phyloP scores from a whole-genome alignment of 2,113 vertebrate species.

The Sander lucioperca region DNA sequence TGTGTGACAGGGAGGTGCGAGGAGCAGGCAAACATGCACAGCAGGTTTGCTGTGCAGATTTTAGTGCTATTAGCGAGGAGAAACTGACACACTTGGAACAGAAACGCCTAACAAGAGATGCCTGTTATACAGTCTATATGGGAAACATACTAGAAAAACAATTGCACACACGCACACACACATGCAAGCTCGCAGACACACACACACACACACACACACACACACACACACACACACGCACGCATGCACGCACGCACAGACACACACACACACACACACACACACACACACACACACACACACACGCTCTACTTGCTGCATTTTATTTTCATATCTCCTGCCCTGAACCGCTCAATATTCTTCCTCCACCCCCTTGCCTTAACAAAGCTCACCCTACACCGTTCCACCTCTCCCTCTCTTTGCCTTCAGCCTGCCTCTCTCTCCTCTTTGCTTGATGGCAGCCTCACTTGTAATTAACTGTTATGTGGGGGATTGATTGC shows the following conservation, averaged over 20 bases:
- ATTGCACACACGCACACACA: not conserved
- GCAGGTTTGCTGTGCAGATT: conserved; percentile 23
- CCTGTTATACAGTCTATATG: conserved; percentile 26
- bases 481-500: conserved; percentile 87
- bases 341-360: conserved; percentile 62
- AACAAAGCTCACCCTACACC: conserved; percentile 62
- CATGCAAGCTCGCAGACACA: conserved; percentile 6
- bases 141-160: conserved; percentile 26
- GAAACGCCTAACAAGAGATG: conserved; percentile 47
- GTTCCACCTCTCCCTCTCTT: conserved; percentile 60
- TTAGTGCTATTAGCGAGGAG: conserved; percentile 39
- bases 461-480: conserved; percentile 87
- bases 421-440: conserved; percentile 59
- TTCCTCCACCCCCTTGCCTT: conserved; percentile 55
- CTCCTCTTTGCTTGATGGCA: conserved; percentile 73
- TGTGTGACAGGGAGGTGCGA: conserved; percentile 19
- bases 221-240: not conserved
- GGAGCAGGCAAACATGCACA: conserved; percentile 15
- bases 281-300: conserved; percentile 10
- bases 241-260: conserved; percentile 6
- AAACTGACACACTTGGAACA: conserved; percentile 31
- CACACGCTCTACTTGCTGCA: conserved; percentile 22
- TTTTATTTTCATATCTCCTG: conserved; percentile 75
- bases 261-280: not conserved
- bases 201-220: conserved; percentile 12